Evolutionary conservation across 2,113 vertebrate genomes (phyloP), one percentile per base, ranked within the genome.

Genomic region (Nannospalax galili): DNA sequence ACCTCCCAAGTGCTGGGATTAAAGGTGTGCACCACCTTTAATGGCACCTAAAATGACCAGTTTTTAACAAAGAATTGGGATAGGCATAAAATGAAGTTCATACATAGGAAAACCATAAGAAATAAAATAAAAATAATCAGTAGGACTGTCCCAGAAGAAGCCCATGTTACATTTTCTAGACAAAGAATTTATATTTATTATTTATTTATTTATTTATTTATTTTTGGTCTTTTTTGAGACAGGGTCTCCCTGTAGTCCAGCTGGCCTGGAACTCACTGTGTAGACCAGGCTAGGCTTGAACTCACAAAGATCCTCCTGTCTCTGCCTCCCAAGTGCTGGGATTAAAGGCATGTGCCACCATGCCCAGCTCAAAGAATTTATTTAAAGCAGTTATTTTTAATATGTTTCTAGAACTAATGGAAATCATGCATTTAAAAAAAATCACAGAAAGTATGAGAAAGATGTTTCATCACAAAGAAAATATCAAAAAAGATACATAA

Each of bases 351-450:
- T 52, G 48, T 52, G 48, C 48, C 48, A 52, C 48, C 48, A 52
- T 11, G 48, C 48, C 48, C 11, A 11, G 48, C n/a, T n/a, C n/a
- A n/a, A n/a, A n/a, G n/a, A n/a, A n/a, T n/a, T n/a, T n/a, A n/a
- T 52, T 7, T n/a, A 72, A 80, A 78, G 52, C 8, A 84, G 42
- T 52, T 74, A 84, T 74, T 74, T 70, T 77, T 58, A 84, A 85
- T 56, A 74, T 58, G 16, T 69, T 90, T 62, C 78, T n/a, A 72
- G 58, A 94, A 92, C 5, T 81, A 92, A 78, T 82, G 15, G 20
- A 89, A 92, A 90, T 3, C 32, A 88, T 80, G 42, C 52, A 17
- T 92, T n/a, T n/a, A n/a, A 95, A 92, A 95, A 56, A 92, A 90
- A 30, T 84, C 16, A 90, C 75, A 22, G 73, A 88, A 91, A 91